Conservation (phyloP, 2,888 invertebrate species). For the Drosophila falleni region DNA sequence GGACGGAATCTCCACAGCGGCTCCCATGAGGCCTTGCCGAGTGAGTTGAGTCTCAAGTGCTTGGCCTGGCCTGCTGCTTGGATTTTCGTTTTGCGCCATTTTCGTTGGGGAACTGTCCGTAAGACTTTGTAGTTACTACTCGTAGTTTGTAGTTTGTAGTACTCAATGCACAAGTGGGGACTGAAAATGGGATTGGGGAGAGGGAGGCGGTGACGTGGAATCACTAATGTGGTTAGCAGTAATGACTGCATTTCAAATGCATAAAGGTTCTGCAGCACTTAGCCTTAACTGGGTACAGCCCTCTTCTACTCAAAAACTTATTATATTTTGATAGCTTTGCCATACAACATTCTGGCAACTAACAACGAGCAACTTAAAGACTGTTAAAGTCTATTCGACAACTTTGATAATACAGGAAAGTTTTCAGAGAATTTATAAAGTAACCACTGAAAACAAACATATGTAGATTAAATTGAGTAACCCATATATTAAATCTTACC, state of each 20-base stretch:
- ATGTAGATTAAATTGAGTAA: neutral
- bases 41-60: conserved; percentile 57
- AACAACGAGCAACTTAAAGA: conserved; percentile 1
- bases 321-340: conserved; percentile 33
- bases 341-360: neutral
- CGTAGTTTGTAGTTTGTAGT: conserved; percentile 17
- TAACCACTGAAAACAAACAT: neutral
- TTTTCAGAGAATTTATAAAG: conserved; percentile 1
- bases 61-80: conserved; percentile 35
- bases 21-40: conserved; percentile 33
- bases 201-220: conserved; percentile 8
- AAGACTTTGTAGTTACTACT: conserved; percentile 17
- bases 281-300: conserved; percentile 28
- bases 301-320: conserved; percentile 22
- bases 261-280: conserved; percentile 58
- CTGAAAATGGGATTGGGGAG: neutral
- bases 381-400: conserved; percentile 6
- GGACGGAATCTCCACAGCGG: conserved; percentile 7
- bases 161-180: conserved; percentile 6
- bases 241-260: conserved; percentile 62
- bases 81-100: conserved; percentile 44
- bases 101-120: conserved; percentile 33
- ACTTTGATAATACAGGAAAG: conserved; percentile 11
- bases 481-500: neutral
- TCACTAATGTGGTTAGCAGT: conserved; percentile 60